Base-by-base conservation (phyloP, 2,113 vertebrate genomes). In the Tapirus terrestris region DNA sequence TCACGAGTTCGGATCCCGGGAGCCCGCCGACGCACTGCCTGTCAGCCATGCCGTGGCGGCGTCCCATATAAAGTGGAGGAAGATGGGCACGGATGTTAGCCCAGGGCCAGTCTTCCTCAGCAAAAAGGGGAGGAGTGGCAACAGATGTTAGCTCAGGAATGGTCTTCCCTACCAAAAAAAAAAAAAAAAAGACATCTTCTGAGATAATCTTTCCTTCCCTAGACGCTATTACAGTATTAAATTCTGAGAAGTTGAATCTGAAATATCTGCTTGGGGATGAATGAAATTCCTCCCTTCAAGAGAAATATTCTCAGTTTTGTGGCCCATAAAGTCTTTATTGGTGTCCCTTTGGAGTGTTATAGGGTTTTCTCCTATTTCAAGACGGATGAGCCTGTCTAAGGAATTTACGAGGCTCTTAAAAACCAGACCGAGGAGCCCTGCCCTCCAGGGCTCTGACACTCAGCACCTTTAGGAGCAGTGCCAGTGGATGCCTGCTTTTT, bases 361-460 rank as follows among this genome's bases (percentile, higher is more conserved):
- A 73, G 67, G 27, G 12, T 56, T 86, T 93, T 81, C 67, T 95
- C 36, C 39, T n/a, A 31, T 73, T 93, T 91, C 72, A 82, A 61
- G 86, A 85, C 72, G 48, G 92, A 83, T 6, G 31, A 95, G 82
- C 73, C 48, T 83, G 89, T 77, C 61, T 95, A 51, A 96, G 85
- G 80, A 91, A 96, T 97, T 97, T 93, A 96, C 12, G 58, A 75
- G 94, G 29, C 58, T 97, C 58, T 85, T 89, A 93, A 96, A 94
- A 89, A 67, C 5, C 60, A 82, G 65, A 33, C 20, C 0, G 31
- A 92, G 68, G 85, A 94, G 63, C 65, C 91, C 76, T 92, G 80
- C 85, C 93, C 63, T 81, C n/a, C 2, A 14, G 65, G 72, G 63
- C 33, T 61, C 23, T 79, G 36, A 29, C 9, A 33, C 36, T 82